A percentile compares a stretch with the other conserved stretches of the same genome.
Evolutionary conservation across 2,797 vertebrate species (phyloP).

Genomic region (Sebastiscus albofasciatus): DNA sequence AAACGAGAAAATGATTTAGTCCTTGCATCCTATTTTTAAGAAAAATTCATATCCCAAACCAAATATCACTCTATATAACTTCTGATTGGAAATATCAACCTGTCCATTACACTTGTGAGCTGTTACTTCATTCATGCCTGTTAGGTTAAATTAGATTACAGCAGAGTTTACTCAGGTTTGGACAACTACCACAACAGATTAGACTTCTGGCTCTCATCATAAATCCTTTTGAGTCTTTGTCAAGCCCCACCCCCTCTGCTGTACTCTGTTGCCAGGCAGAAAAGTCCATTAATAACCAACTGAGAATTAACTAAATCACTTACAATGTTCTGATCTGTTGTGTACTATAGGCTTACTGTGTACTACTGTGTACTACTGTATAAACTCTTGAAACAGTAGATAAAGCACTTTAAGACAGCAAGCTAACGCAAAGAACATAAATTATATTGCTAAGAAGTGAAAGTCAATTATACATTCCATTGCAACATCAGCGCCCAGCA

Average conservation of each 20-base stretch:
- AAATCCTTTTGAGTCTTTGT: constrained; percentile 5
- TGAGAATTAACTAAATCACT: neutral
- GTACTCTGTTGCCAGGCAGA: constrained; percentile 11
- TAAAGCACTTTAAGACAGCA: neutral
- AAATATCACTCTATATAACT: neutral
- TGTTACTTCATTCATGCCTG: constrained; percentile 12
- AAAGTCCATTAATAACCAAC: neutral
- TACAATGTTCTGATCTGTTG: neutral
- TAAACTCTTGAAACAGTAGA: neutral
- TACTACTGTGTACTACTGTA: neutral
- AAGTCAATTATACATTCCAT: no score
- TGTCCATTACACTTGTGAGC: neutral
- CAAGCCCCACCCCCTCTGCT: neutral
- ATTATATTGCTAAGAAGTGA: no score
- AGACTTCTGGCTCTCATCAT: neutral
- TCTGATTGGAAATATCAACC: neutral
- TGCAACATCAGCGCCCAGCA: no score
- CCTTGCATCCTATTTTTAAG: neutral
- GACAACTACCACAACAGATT: constrained; percentile 28
- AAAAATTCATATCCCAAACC: neutral
- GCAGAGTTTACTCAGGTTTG: neutral
- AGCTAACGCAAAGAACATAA: neutral
- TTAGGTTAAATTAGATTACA: neutral
- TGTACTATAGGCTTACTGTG: neutral
- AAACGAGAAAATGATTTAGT: neutral